phyloP scores from a whole-genome alignment of 92 coral and sea anemone species.

The Virgularia gustaviana region DNA sequence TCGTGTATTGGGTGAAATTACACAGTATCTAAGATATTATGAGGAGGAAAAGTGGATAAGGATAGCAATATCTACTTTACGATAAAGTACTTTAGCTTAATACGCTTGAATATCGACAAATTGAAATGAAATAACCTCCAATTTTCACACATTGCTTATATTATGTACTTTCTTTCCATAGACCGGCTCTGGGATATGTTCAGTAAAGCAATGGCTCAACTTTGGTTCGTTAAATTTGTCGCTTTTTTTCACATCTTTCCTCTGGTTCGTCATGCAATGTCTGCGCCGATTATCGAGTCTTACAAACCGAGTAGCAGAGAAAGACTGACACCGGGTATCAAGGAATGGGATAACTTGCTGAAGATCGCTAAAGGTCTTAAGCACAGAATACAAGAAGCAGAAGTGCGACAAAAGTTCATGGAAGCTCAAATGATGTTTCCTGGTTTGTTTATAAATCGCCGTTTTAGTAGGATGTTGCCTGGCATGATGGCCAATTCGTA shows the following conservation, averaged over 20 bases:
- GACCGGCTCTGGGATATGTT: neutral
- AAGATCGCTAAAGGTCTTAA: conserved; percentile 9
- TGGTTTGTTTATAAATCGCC: no score
- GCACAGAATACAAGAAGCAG: conserved; percentile 8
- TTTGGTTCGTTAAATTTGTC: neutral
- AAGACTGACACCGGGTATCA: neutral
- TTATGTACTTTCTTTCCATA: neutral
- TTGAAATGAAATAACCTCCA: conserved; percentile 5
- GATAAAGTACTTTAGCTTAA: conserved; percentile 21
- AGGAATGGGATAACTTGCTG: neutral
- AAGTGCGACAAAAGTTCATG: conserved; percentile 24
- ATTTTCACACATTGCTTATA: conserved; percentile 7
- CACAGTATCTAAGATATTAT: no score
- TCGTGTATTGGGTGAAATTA: no score
- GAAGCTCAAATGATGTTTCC: conserved; percentile 33
- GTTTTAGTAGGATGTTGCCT: conserved; percentile 23
- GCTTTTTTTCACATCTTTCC: neutral
- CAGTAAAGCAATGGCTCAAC: neutral
- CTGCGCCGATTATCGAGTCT: conserved; percentile 26
- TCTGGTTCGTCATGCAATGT: conserved; percentile 1
- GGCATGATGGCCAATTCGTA: no score
- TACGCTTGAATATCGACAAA: conserved; percentile 23
- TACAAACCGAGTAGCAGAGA: conserved; percentile 2
- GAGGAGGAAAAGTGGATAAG: no score
- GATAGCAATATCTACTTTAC: conserved; percentile 38